phyloP scores from a whole-genome alignment of 2,888 invertebrate genomes.

The Macaria notata region DNA sequence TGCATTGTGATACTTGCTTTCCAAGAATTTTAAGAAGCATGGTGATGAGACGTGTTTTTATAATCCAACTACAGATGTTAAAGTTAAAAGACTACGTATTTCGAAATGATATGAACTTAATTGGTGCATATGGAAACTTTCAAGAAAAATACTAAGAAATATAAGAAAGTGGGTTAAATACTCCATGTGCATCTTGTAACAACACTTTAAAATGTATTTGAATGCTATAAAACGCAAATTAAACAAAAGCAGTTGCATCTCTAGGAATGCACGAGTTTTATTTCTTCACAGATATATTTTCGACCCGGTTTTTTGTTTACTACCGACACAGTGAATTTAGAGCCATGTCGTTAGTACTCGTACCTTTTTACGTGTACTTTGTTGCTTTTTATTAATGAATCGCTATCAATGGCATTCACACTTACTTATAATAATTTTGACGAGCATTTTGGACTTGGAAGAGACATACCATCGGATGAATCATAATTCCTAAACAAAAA shows the following conservation, averaged over 20 bases:
- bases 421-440: too few relatives aligned
- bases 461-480: too few relatives aligned
- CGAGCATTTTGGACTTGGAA: too few relatives aligned
- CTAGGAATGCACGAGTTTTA: not conserved
- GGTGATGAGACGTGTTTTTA: too few relatives aligned
- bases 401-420: too few relatives aligned
- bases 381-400: too few relatives aligned
- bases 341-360: too few relatives aligned
- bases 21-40: too few relatives aligned
- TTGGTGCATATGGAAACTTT: too few relatives aligned
- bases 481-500: too few relatives aligned
- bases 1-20: not conserved
- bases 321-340: too few relatives aligned
- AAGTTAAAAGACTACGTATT: not conserved
- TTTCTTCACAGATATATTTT: slow-evolving; percentile 1
- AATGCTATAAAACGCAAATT: slow-evolving; percentile 9
- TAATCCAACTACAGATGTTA: not conserved
- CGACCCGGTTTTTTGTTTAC: not conserved
- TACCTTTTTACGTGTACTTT: too few relatives aligned
- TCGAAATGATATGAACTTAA: not conserved
- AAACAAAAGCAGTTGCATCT: slow-evolving; percentile 4
- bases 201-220: slow-evolving; percentile 7
- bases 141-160: slow-evolving; percentile 1
- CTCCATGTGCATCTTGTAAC: slow-evolving; percentile 9
- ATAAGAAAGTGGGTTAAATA: slow-evolving; percentile 9